Evolutionary conservation across 2,113 vertebrate species (phyloP).

Genomic region (Cebidichthys violaceus): DNA sequence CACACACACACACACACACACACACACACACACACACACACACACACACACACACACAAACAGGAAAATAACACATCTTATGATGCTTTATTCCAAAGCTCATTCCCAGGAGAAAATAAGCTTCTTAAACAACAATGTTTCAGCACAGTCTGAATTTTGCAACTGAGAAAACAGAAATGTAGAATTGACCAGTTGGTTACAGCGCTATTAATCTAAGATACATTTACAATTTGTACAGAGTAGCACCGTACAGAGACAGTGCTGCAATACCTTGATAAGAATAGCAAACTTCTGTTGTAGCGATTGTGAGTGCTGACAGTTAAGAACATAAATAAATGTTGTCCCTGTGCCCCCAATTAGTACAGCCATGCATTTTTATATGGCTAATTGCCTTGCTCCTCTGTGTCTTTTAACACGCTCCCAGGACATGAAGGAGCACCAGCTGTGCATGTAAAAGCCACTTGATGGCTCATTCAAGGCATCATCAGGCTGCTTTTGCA

Average conservation of each 20-base stretch:
- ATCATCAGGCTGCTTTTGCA: constrained; percentile 63
- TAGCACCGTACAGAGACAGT: not conserved
- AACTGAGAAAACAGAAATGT: not conserved
- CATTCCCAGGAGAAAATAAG: constrained; percentile 25
- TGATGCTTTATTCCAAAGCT: constrained; percentile 36
- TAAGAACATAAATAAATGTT: constrained; percentile 45
- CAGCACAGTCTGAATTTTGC: not conserved
- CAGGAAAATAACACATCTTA: constrained; percentile 53
- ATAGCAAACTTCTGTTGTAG: not conserved
- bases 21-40: constrained; percentile 26
- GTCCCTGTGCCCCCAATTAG: constrained; percentile 73
- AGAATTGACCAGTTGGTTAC: not conserved
- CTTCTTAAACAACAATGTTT: not conserved
- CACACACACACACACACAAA: constrained; percentile 19
- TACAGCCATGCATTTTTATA: constrained; percentile 61
- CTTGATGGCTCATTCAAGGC: constrained; percentile 71
- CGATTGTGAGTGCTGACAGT: constrained; percentile 5
- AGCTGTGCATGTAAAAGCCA: constrained; percentile 65
- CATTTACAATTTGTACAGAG: not conserved
- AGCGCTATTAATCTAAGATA: not conserved
- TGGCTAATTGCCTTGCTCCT: constrained; percentile 76
- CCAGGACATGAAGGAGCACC: constrained; percentile 53
- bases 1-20: constrained; percentile 20
- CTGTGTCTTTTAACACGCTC: constrained; percentile 62
- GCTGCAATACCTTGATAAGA: not conserved